A percentile compares a stretch with the other conserved stretches of the same genome.
Evolutionary conservation across 2,888 invertebrate genomes (phyloP).

Genomic region (Nemotelus pantherinus): DNA sequence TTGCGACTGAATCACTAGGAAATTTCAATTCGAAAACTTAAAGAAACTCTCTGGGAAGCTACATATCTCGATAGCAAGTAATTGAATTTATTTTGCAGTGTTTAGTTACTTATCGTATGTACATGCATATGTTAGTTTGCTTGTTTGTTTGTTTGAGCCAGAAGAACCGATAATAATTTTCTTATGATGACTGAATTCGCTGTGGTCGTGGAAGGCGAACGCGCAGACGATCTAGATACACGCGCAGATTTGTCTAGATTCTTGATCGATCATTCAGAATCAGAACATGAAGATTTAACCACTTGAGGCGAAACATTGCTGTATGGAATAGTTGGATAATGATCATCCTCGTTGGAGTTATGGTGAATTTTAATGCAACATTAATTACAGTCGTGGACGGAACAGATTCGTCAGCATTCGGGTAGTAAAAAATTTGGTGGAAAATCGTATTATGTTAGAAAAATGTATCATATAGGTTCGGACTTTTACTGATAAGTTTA

Average conservation of each 20-base stretch:
- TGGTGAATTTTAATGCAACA: neutral
- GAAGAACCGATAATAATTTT: conserved; percentile 1
- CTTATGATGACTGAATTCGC: conserved; percentile 17
- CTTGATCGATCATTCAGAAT: neutral
- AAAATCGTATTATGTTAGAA: no score
- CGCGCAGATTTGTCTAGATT: neutral
- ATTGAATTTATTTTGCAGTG: conserved; percentile 20
- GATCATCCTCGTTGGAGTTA: neutral
- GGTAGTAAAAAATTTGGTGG: no score
- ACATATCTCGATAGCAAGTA: conserved; percentile 20
- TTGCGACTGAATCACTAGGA: conserved; percentile 19
- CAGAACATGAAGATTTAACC: neutral
- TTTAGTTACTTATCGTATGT: neutral
- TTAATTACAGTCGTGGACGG: no score
- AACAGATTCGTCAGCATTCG: no score
- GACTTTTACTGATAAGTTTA: no score
- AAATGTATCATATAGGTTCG: no score
- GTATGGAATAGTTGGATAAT: neutral
- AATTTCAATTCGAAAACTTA: conserved; percentile 9
- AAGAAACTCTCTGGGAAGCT: neutral
- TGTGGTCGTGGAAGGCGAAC: neutral
- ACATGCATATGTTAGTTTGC: neutral
- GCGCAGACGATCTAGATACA: neutral
- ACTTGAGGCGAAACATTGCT: conserved; percentile 29
- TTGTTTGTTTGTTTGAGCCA: neutral